Percentiles rank a stretch among this genome's conserved stretches.
phyloP scores from a whole-genome alignment of 2,797 vertebrate species.

The Acanthurus leucopareius region DNA sequence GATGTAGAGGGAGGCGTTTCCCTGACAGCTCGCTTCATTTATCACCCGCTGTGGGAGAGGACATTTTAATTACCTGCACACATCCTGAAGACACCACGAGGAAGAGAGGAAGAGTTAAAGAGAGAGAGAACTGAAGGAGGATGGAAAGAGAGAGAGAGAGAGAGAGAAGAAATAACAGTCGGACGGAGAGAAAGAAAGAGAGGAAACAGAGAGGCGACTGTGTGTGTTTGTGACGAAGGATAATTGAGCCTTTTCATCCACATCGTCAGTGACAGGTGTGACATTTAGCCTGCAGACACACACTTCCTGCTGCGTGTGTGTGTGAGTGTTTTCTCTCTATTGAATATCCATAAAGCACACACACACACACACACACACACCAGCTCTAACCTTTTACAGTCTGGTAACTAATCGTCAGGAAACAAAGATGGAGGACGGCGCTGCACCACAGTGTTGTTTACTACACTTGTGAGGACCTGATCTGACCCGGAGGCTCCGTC shows the following conservation, averaged over 20 bases:
- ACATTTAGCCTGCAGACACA: constrained; percentile 52
- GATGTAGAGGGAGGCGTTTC: constrained; percentile 44
- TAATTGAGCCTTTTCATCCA: constrained; percentile 71
- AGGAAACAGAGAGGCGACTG: neutral
- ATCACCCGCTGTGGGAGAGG: constrained; percentile 38
- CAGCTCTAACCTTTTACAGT: constrained; percentile 57
- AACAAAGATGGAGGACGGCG: constrained; percentile 15
- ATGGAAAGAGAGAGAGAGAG: neutral
- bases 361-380: constrained; percentile 41
- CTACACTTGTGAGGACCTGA: neutral
- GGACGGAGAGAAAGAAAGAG: neutral
- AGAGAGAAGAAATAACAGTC: neutral
- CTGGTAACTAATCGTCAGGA: constrained; percentile 50
- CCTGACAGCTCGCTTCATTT: constrained; percentile 50
- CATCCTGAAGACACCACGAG: neutral
- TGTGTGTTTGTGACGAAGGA: constrained; percentile 55
- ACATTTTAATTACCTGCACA: constrained; percentile 63
- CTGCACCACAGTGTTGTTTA: neutral
- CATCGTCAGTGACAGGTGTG: constrained; percentile 60
- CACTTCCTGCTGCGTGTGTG: constrained; percentile 22
- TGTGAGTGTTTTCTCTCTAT: constrained; percentile 26
- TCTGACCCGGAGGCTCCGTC: too few relatives aligned
- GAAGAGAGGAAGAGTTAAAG: neutral
- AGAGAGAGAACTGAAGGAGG: neutral
- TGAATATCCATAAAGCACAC: constrained; percentile 61